A percentile compares a stretch with the other conserved stretches of the same genome.
Evolutionary conservation across 35 echinoderm and acorn worm species (phyloP).

Genomic region (Heliocidaris tuberculata): DNA sequence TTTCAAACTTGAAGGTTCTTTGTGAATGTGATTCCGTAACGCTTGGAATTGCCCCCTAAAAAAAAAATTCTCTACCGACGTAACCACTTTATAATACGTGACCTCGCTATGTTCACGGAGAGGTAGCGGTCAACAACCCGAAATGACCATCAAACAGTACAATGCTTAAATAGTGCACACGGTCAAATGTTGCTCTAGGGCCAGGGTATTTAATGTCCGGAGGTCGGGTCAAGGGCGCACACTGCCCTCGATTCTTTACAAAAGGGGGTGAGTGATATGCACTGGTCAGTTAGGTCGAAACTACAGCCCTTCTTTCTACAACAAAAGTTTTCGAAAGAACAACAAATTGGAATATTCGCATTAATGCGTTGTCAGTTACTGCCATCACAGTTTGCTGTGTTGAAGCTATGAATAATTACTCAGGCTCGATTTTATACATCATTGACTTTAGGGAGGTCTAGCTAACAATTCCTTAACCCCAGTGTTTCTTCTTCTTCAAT

Average conservation of each 20-base stretch:
- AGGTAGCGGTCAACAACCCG: background rate
- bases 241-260: background rate
- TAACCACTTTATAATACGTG: background rate
- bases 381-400: background rate
- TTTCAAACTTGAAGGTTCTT: too few species aligned
- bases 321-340: background rate
- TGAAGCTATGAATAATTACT: too few species aligned
- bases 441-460: background rate
- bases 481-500: background rate
- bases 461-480: background rate
- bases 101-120: background rate
- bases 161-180: slow-evolving; percentile 10
- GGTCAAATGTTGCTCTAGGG: slow-evolving; percentile 20
- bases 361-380: background rate
- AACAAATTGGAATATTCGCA: background rate
- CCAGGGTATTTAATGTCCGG: slow-evolving; percentile 18
- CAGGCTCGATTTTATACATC: too few species aligned
- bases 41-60: too few species aligned
- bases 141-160: slow-evolving; percentile 13
- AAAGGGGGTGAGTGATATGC: background rate
- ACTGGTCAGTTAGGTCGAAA: background rate
- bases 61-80: background rate
- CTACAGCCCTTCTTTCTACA: background rate
- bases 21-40: too few species aligned
- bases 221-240: slow-evolving; percentile 22